These are phyloP conservation scores for Daktulosphaira vitifoliae DNA, from an alignment of 1,140 invertebrate genomes.

Conservation along the genomic window DNA sequence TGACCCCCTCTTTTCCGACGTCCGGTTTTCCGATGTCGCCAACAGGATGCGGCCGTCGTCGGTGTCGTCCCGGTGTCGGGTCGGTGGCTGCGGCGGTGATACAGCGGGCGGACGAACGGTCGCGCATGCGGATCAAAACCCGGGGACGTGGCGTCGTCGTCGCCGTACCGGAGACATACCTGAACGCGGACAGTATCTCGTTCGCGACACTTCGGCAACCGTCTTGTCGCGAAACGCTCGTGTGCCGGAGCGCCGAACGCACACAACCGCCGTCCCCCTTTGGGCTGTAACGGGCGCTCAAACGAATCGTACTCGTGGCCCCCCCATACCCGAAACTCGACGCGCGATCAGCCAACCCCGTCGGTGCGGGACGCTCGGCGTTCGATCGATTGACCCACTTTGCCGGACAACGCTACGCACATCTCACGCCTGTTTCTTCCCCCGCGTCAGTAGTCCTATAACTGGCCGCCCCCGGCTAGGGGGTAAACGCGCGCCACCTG, in stretches of 20 bases:
- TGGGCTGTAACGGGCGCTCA: no score
- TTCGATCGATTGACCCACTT: slow-evolving; percentile 33
- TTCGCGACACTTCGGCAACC: slow-evolving; percentile 24
- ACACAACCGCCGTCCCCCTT: background rate
- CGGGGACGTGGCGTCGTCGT: background rate
- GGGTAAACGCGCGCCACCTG: background rate
- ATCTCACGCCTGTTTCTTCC: background rate
- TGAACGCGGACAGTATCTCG: slow-evolving; percentile 26
- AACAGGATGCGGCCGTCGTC: background rate
- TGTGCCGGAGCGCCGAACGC: slow-evolving; percentile 10
- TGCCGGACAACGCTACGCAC: slow-evolving; percentile 17
- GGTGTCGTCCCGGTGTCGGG: background rate
- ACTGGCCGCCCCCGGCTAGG: background rate
- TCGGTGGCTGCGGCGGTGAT: background rate
- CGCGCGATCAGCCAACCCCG: no score
- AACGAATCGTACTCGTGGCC: no score
- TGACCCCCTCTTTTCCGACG: background rate
- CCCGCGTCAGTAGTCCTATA: background rate
- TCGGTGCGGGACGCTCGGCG: background rate
- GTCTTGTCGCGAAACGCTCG: slow-evolving; percentile 20
- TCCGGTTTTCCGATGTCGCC: slow-evolving; percentile 3
- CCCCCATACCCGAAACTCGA: background rate
- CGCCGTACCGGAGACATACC: slow-evolving; percentile 13
- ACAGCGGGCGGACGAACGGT: background rate
- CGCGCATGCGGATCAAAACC: slow-evolving; percentile 1